A percentile compares a stretch with the other conserved stretches of the same genome.
These are phyloP conservation scores for Takifugu bimaculatus DNA, from an alignment of 2,113 vertebrate species.

Conservation along the genomic window DNA sequence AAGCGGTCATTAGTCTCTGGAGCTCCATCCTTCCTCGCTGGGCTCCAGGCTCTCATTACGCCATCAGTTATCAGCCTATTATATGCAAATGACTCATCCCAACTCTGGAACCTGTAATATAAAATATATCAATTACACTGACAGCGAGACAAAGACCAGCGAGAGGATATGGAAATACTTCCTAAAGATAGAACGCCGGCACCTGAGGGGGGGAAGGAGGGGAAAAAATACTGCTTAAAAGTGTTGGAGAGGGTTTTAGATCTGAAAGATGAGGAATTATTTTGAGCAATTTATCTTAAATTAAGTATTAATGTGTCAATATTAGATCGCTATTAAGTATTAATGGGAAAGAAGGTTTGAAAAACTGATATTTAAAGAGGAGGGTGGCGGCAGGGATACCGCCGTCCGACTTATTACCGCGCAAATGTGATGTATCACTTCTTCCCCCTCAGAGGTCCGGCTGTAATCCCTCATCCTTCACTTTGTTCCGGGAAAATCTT, in stretches of 20 bases:
- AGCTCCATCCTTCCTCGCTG: slow-evolving; percentile 36
- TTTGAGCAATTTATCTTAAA: background rate
- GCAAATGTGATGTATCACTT: too few relatives aligned
- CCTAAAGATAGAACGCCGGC: slow-evolving; percentile 46
- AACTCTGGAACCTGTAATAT: slow-evolving; percentile 51
- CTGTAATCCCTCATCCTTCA: too few relatives aligned
- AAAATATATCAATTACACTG: slow-evolving; percentile 58
- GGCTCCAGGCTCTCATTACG: slow-evolving; percentile 58
- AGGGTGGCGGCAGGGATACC: too few relatives aligned
- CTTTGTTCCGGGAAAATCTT: too few relatives aligned
- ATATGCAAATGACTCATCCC: slow-evolving; percentile 62
- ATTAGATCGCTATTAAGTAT: too few relatives aligned
- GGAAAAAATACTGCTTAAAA: background rate
- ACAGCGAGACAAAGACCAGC: slow-evolving; percentile 28
- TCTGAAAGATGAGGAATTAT: background rate
- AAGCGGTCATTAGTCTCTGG: slow-evolving; percentile 60
- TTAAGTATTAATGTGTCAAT: too few relatives aligned
- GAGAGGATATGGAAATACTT: slow-evolving; percentile 42
- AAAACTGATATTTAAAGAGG: too few relatives aligned
- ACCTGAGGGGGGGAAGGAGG: slow-evolving; percentile 13
- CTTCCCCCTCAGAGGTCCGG: too few relatives aligned
- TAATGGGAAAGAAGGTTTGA: too few relatives aligned
- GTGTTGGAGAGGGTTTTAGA: too few relatives aligned
- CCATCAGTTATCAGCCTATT: slow-evolving; percentile 64
- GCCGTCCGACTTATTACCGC: too few relatives aligned